A percentile compares a stretch with the other conserved stretches of the same genome.
Conservation (phyloP, 1,140 invertebrate genomes). For the Ruditapes philippinarum region DNA sequence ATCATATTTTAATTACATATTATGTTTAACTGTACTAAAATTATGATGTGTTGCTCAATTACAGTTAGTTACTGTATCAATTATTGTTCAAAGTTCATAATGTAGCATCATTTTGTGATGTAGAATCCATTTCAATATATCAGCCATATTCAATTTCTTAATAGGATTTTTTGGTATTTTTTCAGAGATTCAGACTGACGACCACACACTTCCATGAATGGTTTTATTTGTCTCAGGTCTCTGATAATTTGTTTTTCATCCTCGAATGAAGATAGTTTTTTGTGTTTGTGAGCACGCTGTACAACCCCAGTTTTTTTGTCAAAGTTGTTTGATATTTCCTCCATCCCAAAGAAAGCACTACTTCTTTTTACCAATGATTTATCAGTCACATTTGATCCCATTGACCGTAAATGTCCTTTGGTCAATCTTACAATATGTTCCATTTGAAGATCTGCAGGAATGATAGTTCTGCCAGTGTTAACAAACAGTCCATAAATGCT, state of each 20-base stretch:
- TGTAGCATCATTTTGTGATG: neutral
- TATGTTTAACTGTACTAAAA: too few species aligned
- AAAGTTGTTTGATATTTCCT: neutral
- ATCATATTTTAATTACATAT: too few species aligned
- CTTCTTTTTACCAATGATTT: constrained; percentile 33
- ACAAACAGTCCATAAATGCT: constrained; percentile 51
- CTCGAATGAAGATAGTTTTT: neutral
- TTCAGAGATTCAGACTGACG: neutral
- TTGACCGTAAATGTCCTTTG: constrained; percentile 38
- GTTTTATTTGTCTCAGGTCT: neutral
- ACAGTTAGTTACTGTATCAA: too few species aligned
- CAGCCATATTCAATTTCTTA: neutral
- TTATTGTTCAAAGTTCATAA: constrained; percentile 6
- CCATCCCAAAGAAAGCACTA: constrained; percentile 53
- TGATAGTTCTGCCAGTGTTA: constrained; percentile 39
- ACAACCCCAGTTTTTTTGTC: neutral
- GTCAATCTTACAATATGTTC: constrained; percentile 46
- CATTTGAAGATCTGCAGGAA: constrained; percentile 52
- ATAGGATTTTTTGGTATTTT: neutral
- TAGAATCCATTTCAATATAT: neutral
- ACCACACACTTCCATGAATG: neutral
- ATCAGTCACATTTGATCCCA: constrained; percentile 45
- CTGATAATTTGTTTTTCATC: constrained; percentile 1
- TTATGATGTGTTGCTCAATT: too few species aligned
- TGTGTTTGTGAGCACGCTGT: constrained; percentile 27